Conservation (phyloP, 2,888 invertebrate species). For the Dermolepida albohirtum region DNA sequence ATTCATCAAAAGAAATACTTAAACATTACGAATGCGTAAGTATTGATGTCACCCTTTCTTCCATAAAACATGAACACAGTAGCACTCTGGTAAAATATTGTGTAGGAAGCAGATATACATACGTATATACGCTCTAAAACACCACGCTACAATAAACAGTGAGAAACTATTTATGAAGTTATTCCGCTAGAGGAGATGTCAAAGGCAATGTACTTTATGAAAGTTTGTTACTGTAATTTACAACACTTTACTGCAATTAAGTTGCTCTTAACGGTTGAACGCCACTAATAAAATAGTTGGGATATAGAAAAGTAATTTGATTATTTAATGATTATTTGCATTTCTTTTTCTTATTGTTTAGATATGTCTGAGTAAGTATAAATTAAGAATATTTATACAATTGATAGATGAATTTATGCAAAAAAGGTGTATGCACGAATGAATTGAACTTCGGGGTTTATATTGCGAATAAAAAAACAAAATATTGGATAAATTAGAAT, state of each 20-base stretch:
- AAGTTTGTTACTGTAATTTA: conserved; percentile 8
- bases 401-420: too few relatives aligned
- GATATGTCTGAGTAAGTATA: too few relatives aligned
- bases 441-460: too few relatives aligned
- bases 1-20: conserved; percentile 22
- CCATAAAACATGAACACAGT: conserved; percentile 19
- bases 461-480: too few relatives aligned
- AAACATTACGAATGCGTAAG: conserved; percentile 12
- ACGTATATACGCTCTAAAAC: conserved; percentile 6
- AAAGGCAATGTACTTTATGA: not conserved
- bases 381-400: too few relatives aligned
- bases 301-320: not conserved
- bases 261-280: not conserved
- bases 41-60: not conserved
- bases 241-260: not conserved
- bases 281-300: not conserved
- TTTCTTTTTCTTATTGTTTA: too few relatives aligned
- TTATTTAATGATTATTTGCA: too few relatives aligned
- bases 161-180: too few relatives aligned
- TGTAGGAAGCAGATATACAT: too few relatives aligned
- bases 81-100: conserved; percentile 7
- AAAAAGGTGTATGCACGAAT: too few relatives aligned
- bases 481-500: too few relatives aligned
- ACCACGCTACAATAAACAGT: not conserved
- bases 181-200: not conserved